These are phyloP conservation scores for Pyralis farinalis DNA, from an alignment of 2,888 invertebrate species.

Conservation along the genomic window DNA sequence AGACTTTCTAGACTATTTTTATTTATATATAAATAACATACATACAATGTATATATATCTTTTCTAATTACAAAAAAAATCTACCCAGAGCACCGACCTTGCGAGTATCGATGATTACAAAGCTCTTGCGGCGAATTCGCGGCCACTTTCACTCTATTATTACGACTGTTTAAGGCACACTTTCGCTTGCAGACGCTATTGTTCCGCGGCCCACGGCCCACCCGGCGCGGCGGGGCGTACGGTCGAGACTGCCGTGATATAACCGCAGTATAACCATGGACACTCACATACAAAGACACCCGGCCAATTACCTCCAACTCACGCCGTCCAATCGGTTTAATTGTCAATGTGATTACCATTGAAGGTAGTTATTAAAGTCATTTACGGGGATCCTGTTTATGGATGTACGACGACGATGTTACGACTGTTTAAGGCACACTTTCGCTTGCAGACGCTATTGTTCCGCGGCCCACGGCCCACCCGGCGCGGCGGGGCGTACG, in stretches of 20 bases:
- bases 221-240: background rate
- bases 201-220: background rate
- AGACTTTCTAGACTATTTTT: no score
- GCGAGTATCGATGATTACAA: background rate
- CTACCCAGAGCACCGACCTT: background rate
- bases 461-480: background rate
- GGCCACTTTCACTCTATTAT: background rate
- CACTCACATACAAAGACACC: background rate
- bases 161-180: background rate
- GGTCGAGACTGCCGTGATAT: background rate
- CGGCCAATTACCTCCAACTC: background rate
- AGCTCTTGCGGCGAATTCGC: background rate
- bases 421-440: background rate
- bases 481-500: background rate
- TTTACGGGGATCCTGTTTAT: no score
- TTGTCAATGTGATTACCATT: background rate
- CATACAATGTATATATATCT: no score
- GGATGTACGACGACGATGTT: no score
- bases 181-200: background rate
- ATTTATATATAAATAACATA: no score
- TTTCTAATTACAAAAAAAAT: no score
- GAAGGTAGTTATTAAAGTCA: background rate
- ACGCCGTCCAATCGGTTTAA: background rate
- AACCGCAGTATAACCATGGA: background rate
- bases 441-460: background rate